A percentile compares a stretch with the other conserved stretches of the same genome.
These are phyloP conservation scores for Athalia cordata DNA, from an alignment of 2,888 invertebrate species.

Conservation along the genomic window DNA sequence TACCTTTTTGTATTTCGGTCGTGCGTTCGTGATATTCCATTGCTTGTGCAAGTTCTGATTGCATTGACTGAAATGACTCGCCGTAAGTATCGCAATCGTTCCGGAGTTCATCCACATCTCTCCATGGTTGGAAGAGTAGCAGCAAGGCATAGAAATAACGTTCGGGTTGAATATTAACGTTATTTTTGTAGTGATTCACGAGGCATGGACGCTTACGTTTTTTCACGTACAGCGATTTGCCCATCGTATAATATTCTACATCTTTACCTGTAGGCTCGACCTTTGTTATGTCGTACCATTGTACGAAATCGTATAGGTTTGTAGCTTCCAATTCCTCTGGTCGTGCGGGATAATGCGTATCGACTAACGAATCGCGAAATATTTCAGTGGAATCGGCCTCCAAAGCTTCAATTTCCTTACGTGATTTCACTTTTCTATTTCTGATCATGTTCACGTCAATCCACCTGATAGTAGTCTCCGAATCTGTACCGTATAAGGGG, in stretches of 20 bases:
- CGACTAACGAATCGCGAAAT: constrained; percentile 54
- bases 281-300: constrained; percentile 49
- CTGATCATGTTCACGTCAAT: constrained; percentile 56
- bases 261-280: constrained; percentile 30
- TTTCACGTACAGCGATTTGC: constrained; percentile 38
- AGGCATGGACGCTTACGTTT: not conserved
- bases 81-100: constrained; percentile 53
- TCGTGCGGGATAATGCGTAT: constrained; percentile 56
- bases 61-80: constrained; percentile 51
- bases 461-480: constrained; percentile 62
- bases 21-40: constrained; percentile 48
- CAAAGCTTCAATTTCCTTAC: constrained; percentile 54
- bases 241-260: constrained; percentile 43
- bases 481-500: constrained; percentile 61
- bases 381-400: constrained; percentile 57
- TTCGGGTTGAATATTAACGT: constrained; percentile 14
- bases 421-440: constrained; percentile 56
- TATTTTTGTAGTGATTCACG: constrained; percentile 27
- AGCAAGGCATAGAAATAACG: constrained; percentile 11
- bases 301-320: constrained; percentile 51
- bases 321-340: constrained; percentile 54
- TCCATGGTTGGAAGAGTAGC: constrained; percentile 56
- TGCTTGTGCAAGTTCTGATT: constrained; percentile 50
- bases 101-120: constrained; percentile 52
- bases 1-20: constrained; percentile 42